These are phyloP conservation scores for Epinephelus fuscoguttatus DNA, from an alignment of 2,113 vertebrate species.

Conservation along the genomic window DNA sequence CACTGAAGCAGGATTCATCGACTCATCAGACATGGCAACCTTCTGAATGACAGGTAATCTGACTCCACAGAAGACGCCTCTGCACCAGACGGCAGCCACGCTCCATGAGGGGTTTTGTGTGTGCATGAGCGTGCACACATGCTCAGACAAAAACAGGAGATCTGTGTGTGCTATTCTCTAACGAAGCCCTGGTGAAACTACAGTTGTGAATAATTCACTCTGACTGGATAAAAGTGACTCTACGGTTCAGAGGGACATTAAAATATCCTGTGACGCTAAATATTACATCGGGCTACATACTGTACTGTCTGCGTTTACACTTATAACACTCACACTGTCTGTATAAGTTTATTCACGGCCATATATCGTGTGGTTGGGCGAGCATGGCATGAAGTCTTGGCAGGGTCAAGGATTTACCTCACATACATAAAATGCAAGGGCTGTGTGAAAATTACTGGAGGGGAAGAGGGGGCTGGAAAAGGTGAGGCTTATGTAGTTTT, in stretches of 20 bases:
- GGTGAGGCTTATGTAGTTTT: neutral
- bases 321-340: neutral
- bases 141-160: neutral
- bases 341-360: neutral
- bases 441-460: slow-evolving; percentile 1
- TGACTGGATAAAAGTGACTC: slow-evolving; percentile 30
- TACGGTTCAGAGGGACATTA: slow-evolving; percentile 9
- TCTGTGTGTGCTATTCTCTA: slow-evolving; percentile 29
- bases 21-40: slow-evolving; percentile 36
- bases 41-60: slow-evolving; percentile 57
- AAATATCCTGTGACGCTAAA: slow-evolving; percentile 5
- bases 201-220: slow-evolving; percentile 48
- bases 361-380: slow-evolving; percentile 1
- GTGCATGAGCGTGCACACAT: neutral
- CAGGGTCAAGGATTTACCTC: slow-evolving; percentile 18
- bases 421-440: slow-evolving; percentile 19
- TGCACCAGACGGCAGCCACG: slow-evolving; percentile 40
- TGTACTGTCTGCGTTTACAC: neutral
- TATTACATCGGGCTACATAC: slow-evolving; percentile 10
- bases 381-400: slow-evolving; percentile 22
- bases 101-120: neutral
- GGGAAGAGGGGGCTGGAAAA: neutral
- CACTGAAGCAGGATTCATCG: slow-evolving; percentile 8
- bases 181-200: slow-evolving; percentile 21
- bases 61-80: slow-evolving; percentile 35